A percentile compares a stretch with the other conserved stretches of the same genome.
phyloP scores from a whole-genome alignment of 2,888 invertebrate species.

The Rhimphoctona megacephalus region DNA sequence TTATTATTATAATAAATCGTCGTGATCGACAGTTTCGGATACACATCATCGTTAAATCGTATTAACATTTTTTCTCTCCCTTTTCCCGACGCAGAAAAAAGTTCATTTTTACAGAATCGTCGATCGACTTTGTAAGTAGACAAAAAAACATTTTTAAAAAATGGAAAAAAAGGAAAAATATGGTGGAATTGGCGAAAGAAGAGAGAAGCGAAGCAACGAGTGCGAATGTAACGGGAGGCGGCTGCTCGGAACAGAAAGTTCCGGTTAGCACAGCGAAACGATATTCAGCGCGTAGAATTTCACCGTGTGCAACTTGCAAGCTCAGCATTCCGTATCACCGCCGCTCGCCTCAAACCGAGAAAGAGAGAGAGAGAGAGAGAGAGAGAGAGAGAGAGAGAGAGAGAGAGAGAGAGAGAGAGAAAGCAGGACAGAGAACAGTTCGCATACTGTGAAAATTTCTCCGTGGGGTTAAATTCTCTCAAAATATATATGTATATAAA shows the following conservation, averaged over 20 bases:
- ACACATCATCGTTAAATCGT: conserved; percentile 36
- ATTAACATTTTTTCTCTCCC: conserved; percentile 18
- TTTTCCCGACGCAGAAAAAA: neutral
- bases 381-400: neutral
- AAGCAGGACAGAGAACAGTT: neutral
- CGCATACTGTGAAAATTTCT: conserved; percentile 32
- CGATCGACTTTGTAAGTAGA: conserved; percentile 3
- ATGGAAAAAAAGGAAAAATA: conserved; percentile 28
- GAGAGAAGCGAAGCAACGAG: conserved; percentile 30
- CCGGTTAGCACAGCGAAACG: conserved; percentile 74
- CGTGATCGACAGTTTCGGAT: conserved; percentile 75
- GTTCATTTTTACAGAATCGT: conserved; percentile 15
- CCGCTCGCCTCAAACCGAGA: conserved; percentile 69
- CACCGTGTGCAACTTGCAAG: conserved; percentile 75
- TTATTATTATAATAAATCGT: conserved; percentile 82
- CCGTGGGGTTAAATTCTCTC: conserved; percentile 31
- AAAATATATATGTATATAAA: neutral
- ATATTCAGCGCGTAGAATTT: conserved; percentile 74
- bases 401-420: neutral
- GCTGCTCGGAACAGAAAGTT: conserved; percentile 74
- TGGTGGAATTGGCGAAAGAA: conserved; percentile 9
- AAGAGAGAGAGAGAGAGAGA: neutral
- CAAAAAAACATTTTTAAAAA: conserved; percentile 37
- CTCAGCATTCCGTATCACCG: conserved; percentile 78
- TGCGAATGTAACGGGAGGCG: conserved; percentile 50